These are phyloP conservation scores for Venustoraphidia nigricollis DNA, from an alignment of 2,888 invertebrate genomes.

Conservation along the genomic window DNA sequence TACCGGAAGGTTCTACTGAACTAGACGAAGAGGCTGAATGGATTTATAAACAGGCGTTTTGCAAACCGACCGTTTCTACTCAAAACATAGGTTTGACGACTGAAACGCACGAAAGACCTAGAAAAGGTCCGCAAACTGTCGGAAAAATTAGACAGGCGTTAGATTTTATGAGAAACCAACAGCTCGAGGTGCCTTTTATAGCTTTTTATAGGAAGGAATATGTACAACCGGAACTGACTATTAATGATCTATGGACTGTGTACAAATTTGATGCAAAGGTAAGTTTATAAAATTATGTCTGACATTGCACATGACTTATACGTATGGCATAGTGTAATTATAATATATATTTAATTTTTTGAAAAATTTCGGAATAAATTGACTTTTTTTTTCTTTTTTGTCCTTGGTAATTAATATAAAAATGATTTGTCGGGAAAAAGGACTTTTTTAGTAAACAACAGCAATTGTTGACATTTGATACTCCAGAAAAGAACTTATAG, in stretches of 20 bases:
- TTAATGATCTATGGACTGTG: conserved; percentile 96
- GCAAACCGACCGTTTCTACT: conserved; percentile 64
- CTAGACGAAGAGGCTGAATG: conserved; percentile 90
- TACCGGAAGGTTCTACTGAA: conserved; percentile 72
- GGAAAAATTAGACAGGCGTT: conserved; percentile 88
- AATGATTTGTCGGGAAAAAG: too few relatives aligned
- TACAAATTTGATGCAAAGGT: conserved; percentile 88
- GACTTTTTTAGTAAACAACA: too few relatives aligned
- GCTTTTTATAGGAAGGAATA: conserved; percentile 98
- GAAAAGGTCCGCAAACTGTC: conserved; percentile 54
- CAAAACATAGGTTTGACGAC: conserved; percentile 45
- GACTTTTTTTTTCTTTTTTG: too few relatives aligned
- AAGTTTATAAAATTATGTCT: conserved; percentile 11
- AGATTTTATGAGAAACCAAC: conserved; percentile 91
- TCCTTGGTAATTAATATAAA: too few relatives aligned
- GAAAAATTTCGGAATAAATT: too few relatives aligned
- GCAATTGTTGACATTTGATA: too few relatives aligned
- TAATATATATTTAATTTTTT: too few relatives aligned
- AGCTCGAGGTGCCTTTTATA: conserved; percentile 94
- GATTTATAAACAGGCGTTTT: conserved; percentile 92
- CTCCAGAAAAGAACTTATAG: too few relatives aligned
- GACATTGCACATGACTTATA: too few relatives aligned
- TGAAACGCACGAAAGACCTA: conserved; percentile 36
- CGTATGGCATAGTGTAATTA: too few relatives aligned
- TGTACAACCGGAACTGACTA: conserved; percentile 83